Conservation (phyloP, 2,888 invertebrate genomes). For the Serrognathus titanus region DNA sequence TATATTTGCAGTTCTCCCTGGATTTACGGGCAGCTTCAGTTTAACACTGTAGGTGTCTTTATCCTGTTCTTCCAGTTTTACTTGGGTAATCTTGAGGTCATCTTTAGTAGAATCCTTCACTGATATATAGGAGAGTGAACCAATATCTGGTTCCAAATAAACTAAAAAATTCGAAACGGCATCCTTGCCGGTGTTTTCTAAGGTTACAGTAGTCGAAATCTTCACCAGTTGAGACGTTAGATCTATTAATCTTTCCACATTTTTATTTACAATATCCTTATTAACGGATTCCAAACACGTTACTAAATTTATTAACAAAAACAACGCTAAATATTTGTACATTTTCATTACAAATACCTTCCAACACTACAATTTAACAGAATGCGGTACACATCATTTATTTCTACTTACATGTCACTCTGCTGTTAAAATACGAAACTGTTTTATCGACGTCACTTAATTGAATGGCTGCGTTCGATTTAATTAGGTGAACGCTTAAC, state of each 20-base stretch:
- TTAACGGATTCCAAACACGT: conserved; percentile 48
- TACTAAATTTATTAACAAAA: conserved; percentile 3
- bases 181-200: conserved; percentile 79
- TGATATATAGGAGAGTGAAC: conserved; percentile 70
- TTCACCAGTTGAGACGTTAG: conserved; percentile 86
- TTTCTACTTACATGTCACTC: too few species aligned
- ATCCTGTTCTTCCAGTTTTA: conserved; percentile 48
- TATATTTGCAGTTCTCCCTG: conserved; percentile 58
- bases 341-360: conserved; percentile 9
- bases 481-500: too few species aligned
- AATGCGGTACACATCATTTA: too few species aligned
- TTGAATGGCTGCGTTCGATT: too few species aligned
- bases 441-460: too few species aligned
- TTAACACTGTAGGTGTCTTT: conserved; percentile 40
- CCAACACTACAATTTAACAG: not conserved
- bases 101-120: conserved; percentile 63
- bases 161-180: conserved; percentile 69
- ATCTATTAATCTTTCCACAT: conserved; percentile 84
- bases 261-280: conserved; percentile 64
- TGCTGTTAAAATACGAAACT: too few species aligned
- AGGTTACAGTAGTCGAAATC: conserved; percentile 71
- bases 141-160: conserved; percentile 62
- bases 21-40: conserved; percentile 58
- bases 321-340: conserved; percentile 10
- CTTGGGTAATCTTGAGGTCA: conserved; percentile 49